phyloP scores from a whole-genome alignment of 2,797 vertebrate species.

The Lagocephalus sceleratus region DNA sequence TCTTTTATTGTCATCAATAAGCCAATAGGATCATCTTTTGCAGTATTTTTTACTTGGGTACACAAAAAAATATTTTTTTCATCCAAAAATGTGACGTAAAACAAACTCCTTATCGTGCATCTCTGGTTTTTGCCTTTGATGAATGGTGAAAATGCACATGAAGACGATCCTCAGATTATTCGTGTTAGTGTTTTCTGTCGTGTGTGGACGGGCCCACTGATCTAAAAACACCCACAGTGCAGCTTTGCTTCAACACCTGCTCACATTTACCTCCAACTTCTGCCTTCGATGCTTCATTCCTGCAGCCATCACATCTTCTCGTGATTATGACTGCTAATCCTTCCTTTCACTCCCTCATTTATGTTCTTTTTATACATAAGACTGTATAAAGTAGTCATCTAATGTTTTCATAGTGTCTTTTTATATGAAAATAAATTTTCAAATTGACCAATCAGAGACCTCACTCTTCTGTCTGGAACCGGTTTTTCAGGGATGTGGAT shows the following conservation, averaged over 20 bases:
- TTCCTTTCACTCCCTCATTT: slow-evolving; percentile 57
- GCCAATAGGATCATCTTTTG: slow-evolving; percentile 1
- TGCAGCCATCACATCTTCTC: slow-evolving; percentile 48
- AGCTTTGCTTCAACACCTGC: slow-evolving; percentile 9
- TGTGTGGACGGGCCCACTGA: too few relatives aligned
- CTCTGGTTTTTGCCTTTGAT: not conserved
- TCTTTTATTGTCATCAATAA: not conserved
- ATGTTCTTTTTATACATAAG: slow-evolving; percentile 78
- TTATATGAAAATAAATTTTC: slow-evolving; percentile 84
- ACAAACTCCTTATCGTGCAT: too few relatives aligned
- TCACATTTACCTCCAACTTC: slow-evolving; percentile 31
- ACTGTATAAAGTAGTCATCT: slow-evolving; percentile 82
- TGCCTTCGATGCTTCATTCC: slow-evolving; percentile 50
- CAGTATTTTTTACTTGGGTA: not conserved
- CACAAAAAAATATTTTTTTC: too few relatives aligned
- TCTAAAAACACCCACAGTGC: slow-evolving; percentile 2
- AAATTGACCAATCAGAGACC: slow-evolving; percentile 66
- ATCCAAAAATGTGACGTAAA: too few relatives aligned
- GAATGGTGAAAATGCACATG: slow-evolving; percentile 8
- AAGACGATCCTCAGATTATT: too few relatives aligned
- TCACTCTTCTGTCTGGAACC: slow-evolving; percentile 41
- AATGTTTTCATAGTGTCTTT: slow-evolving; percentile 84
- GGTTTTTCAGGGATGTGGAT: not conserved
- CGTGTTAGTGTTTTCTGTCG: too few relatives aligned
- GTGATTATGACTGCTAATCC: slow-evolving; percentile 47